Evolutionary conservation across 2,113 vertebrate genomes (phyloP), one percentile per base, ranked within the genome.

Genomic region (Anarhynchus alexandrinus): DNA sequence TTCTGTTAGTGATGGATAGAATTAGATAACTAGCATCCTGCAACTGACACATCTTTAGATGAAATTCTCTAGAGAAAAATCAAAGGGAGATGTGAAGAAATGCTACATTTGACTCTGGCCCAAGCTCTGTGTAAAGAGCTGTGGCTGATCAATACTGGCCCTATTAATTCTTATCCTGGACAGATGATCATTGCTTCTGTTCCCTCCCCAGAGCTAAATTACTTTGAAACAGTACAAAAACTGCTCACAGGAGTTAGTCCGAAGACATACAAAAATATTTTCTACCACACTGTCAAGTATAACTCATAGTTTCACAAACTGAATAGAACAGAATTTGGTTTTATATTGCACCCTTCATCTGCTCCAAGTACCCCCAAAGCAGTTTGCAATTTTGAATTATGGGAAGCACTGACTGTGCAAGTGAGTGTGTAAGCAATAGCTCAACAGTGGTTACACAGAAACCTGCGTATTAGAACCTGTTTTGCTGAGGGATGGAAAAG

Each of bases 111-210:
- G 93, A 97, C 96, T 98, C 95, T 91, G 92, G 67, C 64, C 87
- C 97, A 84, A 95, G 51, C 36, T 96, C 42, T 77, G 38, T 82
- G 88, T 95, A 93, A 97, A 98, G 79, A 96, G 36, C 81, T 92
- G 29, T 49, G 57, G 47, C 86, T 96, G 97, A 98, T 98, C 97
- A 97, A 98, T 98, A 97, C 42, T 25, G 70, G 79, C 19, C 65
- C 87, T 98, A 97, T 98, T 98, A 98, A 98, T 98, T 98, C 88
- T 97, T 92, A 96, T 95, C 83, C 93, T 83, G 93, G 95, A 77
- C 5, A 6, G 81, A 95, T 96, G 97, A 98, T 93, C 94, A 95
- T 94, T 97, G 81, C 93, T 86, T 97, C 92, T 94, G 25, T 85
- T 98, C 80, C 89, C 87, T 97, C 96, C 91, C 82, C 34, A 93